Conservation (phyloP, 2,888 invertebrate genomes). For the Sisyra nigra region DNA sequence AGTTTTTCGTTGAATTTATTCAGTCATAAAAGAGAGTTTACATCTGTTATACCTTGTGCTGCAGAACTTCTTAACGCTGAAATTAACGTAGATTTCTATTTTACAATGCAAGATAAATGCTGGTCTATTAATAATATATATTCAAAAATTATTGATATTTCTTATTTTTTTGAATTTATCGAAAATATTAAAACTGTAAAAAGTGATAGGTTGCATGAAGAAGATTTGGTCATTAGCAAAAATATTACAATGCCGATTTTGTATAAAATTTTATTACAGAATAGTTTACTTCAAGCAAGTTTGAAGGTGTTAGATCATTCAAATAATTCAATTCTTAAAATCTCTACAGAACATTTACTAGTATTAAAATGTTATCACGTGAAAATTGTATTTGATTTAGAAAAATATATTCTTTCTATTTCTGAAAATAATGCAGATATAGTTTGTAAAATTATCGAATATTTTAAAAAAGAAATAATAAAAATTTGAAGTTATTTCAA, state of each 20-base stretch:
- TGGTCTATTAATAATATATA: neutral
- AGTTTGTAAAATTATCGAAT: neutral
- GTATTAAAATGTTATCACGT: neutral
- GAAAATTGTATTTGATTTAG: neutral
- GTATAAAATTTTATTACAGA: neutral
- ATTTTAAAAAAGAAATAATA: neutral
- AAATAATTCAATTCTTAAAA: slow-evolving; percentile 1
- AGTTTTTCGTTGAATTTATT: neutral
- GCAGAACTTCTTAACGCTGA: neutral
- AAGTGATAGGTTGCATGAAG: neutral
- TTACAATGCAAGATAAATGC: neutral
- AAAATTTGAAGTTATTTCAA: no score
- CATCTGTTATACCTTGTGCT: slow-evolving; percentile 1
- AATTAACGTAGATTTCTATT: neutral
- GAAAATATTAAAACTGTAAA: neutral
- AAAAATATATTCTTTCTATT: neutral
- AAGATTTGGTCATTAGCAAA: neutral
- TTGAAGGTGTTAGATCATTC: neutral
- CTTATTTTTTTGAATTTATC: neutral
- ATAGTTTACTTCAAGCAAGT: neutral
- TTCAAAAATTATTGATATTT: neutral
- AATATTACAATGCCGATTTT: neutral
- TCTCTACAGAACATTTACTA: neutral
- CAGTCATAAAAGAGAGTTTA: neutral
- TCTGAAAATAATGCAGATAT: neutral